Evolutionary conservation across 2,113 vertebrate genomes (phyloP).

Genomic region (Acinonyx jubatus): DNA sequence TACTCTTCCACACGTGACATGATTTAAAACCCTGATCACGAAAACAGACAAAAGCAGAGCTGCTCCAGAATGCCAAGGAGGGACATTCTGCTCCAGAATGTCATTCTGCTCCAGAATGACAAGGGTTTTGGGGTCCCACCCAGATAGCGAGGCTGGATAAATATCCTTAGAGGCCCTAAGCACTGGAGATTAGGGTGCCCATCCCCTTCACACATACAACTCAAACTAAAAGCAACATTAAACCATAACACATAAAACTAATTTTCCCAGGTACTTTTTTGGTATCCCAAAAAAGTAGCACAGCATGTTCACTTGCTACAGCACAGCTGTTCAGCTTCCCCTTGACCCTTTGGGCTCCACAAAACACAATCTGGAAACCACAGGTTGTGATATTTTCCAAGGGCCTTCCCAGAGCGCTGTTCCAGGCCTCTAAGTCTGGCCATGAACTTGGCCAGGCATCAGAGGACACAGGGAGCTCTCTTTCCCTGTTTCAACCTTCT

Average conservation of each 20-base stretch:
- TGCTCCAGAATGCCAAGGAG: neutral
- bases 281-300: neutral
- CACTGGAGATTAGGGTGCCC: neutral
- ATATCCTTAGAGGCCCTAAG: neutral
- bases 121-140: neutral
- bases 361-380: neutral
- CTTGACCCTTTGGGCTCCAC: neutral
- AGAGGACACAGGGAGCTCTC: neutral
- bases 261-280: neutral
- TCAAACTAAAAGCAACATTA: neutral
- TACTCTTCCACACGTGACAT: neutral
- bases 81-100: too few relatives aligned
- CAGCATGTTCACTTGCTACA: neutral
- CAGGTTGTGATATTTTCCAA: neutral
- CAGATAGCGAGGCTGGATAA: neutral
- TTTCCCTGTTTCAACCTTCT: neutral
- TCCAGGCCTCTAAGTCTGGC: neutral
- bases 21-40: neutral
- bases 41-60: neutral
- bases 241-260: neutral
- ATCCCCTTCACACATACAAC: neutral
- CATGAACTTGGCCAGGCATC: rapidly evolving
- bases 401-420: neutral
- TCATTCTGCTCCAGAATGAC: too few relatives aligned
- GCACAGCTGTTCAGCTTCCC: neutral